Conservation (phyloP, 2,888 invertebrate species). For the Cecidostiba fungosa region DNA sequence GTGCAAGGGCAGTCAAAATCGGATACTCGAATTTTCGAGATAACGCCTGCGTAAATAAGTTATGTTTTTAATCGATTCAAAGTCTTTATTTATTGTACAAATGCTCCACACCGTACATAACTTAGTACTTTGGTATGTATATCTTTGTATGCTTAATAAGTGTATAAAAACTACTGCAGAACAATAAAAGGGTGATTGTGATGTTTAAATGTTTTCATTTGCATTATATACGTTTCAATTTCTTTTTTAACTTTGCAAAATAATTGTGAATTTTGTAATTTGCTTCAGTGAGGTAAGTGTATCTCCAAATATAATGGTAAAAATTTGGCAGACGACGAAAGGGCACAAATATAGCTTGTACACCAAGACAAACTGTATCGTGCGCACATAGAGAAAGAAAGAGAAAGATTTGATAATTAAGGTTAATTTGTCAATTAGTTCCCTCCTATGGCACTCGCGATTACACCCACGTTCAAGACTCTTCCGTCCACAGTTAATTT, state of each 20-base stretch:
- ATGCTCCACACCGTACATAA: constrained; percentile 68
- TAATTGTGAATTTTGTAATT: neutral
- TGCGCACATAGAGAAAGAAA: neutral
- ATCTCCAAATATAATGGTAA: no score
- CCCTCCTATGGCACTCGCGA: neutral
- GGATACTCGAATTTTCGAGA: constrained; percentile 9
- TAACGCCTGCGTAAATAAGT: constrained; percentile 66
- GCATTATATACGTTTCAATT: neutral
- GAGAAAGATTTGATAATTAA: constrained; percentile 65
- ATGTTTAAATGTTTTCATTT: constrained; percentile 62
- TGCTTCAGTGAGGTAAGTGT: no score
- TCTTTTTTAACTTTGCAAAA: neutral
- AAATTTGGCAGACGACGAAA: neutral
- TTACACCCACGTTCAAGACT: neutral
- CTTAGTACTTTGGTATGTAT: constrained; percentile 68
- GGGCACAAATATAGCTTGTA: neutral
- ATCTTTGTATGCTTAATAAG: constrained; percentile 73
- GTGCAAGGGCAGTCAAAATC: constrained; percentile 19
- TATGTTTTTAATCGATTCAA: constrained; percentile 72
- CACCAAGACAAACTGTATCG: neutral
- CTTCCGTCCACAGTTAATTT: neutral
- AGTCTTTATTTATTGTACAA: constrained; percentile 76
- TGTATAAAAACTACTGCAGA: constrained; percentile 70
- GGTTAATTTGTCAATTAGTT: constrained; percentile 69
- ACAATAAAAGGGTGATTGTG: constrained; percentile 70